Conservation (phyloP, 2,888 invertebrate species). For the Cheilosia scutellata region DNA sequence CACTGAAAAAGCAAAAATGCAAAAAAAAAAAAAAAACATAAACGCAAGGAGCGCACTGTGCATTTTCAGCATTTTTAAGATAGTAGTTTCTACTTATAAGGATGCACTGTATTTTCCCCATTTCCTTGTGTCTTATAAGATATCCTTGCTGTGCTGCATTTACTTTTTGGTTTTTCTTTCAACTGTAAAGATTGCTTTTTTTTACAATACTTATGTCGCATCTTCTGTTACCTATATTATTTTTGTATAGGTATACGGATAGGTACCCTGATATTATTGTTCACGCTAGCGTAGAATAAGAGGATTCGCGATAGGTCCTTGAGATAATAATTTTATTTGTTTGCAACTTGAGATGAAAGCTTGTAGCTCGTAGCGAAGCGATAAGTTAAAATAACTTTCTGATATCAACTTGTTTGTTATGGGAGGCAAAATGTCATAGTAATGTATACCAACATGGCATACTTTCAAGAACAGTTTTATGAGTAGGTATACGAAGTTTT, state of each 20-base stretch:
- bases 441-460: too few relatives aligned
- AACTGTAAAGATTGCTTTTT: conserved; percentile 30
- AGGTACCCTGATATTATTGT: conserved; percentile 33
- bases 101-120: conserved; percentile 54
- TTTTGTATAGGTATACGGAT: neutral
- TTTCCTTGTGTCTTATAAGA: conserved; percentile 40
- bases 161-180: conserved; percentile 47
- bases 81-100: conserved; percentile 39
- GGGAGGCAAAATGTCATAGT: too few relatives aligned
- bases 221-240: conserved; percentile 43
- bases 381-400: neutral
- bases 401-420: too few relatives aligned
- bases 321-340: neutral
- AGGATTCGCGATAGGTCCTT: conserved; percentile 10
- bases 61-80: conserved; percentile 59
- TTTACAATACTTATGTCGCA: conserved; percentile 2
- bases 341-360: neutral
- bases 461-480: too few relatives aligned
- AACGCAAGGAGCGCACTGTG: conserved; percentile 38
- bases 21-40: neutral
- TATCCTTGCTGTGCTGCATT: conserved; percentile 41
- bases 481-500: too few relatives aligned
- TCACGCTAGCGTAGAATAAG: conserved; percentile 30
- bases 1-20: conserved; percentile 19
- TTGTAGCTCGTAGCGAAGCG: neutral